Evolutionary conservation across 2,797 vertebrate genomes (phyloP).

Genomic region (Chromis chromis): DNA sequence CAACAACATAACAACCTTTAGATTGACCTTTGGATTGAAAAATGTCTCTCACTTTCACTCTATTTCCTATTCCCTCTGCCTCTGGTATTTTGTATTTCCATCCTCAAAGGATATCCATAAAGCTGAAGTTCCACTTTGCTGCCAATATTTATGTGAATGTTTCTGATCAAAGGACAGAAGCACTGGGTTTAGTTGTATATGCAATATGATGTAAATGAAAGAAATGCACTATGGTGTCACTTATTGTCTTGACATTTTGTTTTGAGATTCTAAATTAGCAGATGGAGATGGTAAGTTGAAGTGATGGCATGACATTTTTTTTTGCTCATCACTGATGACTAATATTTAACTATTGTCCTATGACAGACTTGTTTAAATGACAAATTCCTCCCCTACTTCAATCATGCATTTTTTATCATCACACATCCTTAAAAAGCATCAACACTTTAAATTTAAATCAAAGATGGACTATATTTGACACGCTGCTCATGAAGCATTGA

Average conservation of each 20-base stretch:
- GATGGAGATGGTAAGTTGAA: not conserved
- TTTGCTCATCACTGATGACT: not conserved
- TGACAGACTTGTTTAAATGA: not conserved
- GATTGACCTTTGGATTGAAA: conserved; percentile 19
- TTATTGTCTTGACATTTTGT: not conserved
- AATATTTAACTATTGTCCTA: not conserved
- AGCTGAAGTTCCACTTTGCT: not conserved
- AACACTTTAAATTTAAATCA: conserved; percentile 31
- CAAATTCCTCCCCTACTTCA: not conserved
- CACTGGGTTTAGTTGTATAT: not conserved
- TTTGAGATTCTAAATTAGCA: conserved; percentile 5
- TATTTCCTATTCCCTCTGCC: not conserved
- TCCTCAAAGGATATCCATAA: conserved; percentile 6
- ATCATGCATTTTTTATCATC: conserved; percentile 1
- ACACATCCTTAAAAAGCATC: conserved; percentile 15
- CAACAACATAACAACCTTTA: conserved; percentile 13
- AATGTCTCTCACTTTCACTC: conserved; percentile 2
- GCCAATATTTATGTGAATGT: not conserved
- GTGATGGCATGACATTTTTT: no score
- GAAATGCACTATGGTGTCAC: not conserved
- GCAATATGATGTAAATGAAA: conserved; percentile 1
- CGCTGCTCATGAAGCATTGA: conserved; percentile 35
- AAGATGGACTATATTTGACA: conserved; percentile 20
- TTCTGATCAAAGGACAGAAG: not conserved
- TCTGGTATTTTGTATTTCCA: conserved; percentile 32